A percentile compares a stretch with the other conserved stretches of the same genome.
These are phyloP conservation scores for Speoplatyrhinus poulsoni DNA, from an alignment of 2,113 vertebrate genomes.

Conservation along the genomic window DNA sequence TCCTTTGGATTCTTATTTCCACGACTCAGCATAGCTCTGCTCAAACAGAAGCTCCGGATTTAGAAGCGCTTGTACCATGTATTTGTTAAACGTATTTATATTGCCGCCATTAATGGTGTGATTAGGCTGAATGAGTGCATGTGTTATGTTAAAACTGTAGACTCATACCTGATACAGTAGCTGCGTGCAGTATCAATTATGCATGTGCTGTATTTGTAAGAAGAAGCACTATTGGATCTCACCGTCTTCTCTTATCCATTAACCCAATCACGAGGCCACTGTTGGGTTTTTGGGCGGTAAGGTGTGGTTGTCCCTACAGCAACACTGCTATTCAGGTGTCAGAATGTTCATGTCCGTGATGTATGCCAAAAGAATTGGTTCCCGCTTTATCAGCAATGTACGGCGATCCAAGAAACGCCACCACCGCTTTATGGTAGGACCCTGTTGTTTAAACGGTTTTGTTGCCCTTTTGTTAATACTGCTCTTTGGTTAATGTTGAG, in stretches of 20 bases:
- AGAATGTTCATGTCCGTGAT: slow-evolving; percentile 80
- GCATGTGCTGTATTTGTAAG: slow-evolving; percentile 21
- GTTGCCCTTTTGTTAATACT: not conserved
- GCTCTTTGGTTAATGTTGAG: not conserved
- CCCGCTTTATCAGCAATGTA: slow-evolving; percentile 75
- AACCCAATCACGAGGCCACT: not conserved
- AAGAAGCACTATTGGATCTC: slow-evolving; percentile 12
- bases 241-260: too few relatives aligned
- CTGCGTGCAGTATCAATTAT: slow-evolving; percentile 1
- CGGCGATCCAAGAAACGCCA: slow-evolving; percentile 72
- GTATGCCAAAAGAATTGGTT: slow-evolving; percentile 80
- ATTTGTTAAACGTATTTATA: slow-evolving; percentile 9
- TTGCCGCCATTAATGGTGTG: slow-evolving; percentile 3
- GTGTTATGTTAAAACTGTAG: slow-evolving; percentile 11
- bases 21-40: not conserved
- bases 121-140: slow-evolving; percentile 4
- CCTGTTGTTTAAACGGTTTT: not conserved
- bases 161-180: slow-evolving; percentile 4
- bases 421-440: slow-evolving; percentile 67
- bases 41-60: slow-evolving; percentile 18
- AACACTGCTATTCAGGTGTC: slow-evolving; percentile 8
- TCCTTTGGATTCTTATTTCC: not conserved
- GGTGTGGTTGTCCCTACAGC: slow-evolving; percentile 20
- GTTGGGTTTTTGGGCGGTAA: slow-evolving; percentile 24
- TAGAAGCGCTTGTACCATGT: slow-evolving; percentile 12